Conservation (phyloP, 1,140 invertebrate genomes). For the Leptinotarsa lineolata region DNA sequence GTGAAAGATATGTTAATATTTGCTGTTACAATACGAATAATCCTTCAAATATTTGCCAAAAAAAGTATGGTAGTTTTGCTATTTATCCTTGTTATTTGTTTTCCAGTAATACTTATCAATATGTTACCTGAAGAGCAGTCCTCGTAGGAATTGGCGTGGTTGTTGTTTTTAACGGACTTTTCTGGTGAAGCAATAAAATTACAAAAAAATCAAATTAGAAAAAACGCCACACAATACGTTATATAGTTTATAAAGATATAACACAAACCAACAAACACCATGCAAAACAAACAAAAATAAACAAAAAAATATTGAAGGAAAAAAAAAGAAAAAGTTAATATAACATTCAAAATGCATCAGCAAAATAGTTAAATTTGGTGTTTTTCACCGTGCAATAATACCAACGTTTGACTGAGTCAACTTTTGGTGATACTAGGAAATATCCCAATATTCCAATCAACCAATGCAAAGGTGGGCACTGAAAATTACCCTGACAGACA, state of each 20-base stretch:
- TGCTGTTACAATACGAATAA: not conserved
- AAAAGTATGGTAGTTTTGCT: constrained; percentile 23
- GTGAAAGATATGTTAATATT: not conserved
- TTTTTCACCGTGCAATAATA: no score
- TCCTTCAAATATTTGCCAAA: not conserved
- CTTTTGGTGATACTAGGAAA: no score
- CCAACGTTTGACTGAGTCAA: no score
- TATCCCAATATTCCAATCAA: not conserved
- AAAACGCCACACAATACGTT: not conserved
- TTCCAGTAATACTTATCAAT: constrained; percentile 31
- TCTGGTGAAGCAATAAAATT: constrained; percentile 42
- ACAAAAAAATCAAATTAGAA: not conserved
- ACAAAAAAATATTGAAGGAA: not conserved
- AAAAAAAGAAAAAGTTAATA: not conserved
- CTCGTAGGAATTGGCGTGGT: constrained; percentile 47
- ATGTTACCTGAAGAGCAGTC: constrained; percentile 54
- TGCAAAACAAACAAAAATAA: constrained; percentile 17
- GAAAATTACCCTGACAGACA: not conserved
- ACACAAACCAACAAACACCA: constrained; percentile 41
- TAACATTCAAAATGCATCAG: no score
- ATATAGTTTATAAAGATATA: constrained; percentile 20
- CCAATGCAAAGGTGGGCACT: not conserved
- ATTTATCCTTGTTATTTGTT: not conserved
- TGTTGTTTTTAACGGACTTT: constrained; percentile 44
- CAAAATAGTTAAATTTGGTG: no score